Evolutionary conservation across 2,113 vertebrate genomes (phyloP).

Genomic region (Pungitius pungitius): DNA sequence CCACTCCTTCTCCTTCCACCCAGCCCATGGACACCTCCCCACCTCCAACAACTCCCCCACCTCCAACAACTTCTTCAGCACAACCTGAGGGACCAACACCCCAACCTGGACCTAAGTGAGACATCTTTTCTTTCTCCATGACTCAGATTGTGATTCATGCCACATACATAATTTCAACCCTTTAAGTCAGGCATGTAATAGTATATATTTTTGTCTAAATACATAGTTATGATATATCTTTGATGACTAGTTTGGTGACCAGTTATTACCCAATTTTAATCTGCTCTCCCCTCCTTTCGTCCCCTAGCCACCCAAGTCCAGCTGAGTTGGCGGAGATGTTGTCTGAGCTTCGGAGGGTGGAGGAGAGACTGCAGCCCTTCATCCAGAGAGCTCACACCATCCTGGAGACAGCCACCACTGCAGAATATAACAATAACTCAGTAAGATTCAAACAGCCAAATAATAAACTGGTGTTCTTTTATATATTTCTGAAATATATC

Average conservation of each 20-base stretch:
- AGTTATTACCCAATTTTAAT: background rate
- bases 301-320: conserved; percentile 86
- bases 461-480: background rate
- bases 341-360: conserved; percentile 85
- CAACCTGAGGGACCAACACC: conserved; percentile 76
- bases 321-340: conserved; percentile 87
- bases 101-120: conserved; percentile 78
- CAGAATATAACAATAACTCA: conserved; percentile 89
- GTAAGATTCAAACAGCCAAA: conserved; percentile 71
- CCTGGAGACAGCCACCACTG: conserved; percentile 83
- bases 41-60: conserved; percentile 75
- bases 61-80: conserved; percentile 68
- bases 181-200: background rate
- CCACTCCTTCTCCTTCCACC: conserved; percentile 77
- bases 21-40: conserved; percentile 84
- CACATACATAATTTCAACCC: background rate
- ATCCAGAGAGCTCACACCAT: conserved; percentile 89
- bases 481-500: background rate
- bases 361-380: conserved; percentile 89
- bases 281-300: background rate
- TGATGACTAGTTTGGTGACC: background rate
- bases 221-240: background rate
- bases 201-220: too few relatives aligned
- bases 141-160: background rate
- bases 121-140: rapidly evolving